Base-by-base conservation (phyloP, 2,797 vertebrate species). In the Ataeniobius toweri region DNA sequence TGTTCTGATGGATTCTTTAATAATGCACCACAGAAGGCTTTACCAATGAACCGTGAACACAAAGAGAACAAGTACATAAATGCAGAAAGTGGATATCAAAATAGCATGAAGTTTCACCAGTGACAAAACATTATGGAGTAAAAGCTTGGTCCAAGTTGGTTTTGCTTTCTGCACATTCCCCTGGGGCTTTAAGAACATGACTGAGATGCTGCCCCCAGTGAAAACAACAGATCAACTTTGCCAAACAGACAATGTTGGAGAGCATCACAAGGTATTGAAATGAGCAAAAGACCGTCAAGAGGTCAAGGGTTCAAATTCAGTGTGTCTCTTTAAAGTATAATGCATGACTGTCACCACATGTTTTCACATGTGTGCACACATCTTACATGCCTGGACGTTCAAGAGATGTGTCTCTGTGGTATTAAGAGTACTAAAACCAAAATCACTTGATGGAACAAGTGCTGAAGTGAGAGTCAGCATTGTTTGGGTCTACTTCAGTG, bases 391-490 rank as follows among this genome's bases (percentile, higher is more conserved):
- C 24, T 18, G 56, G 46, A 75, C 14, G 74, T 80, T 83, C 58
- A 13, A 13, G 59, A 24, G 71, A 46, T 72, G 39, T 1, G 53
- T 78, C 51, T 75, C 76, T 22, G 70, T 22, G 71, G 70, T 36
- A 85, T 81, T 78, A 80, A 85, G 89, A 84, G 85, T 80, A 86
- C 85, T 85, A 88, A 91, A 89, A 92, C 89, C 59, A 73, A 86
- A 85, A 83, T 63, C 68, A 24, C 55, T 82, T 59, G 73, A 87
- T 56, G 24, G 80, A 73, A 72, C 41, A 63, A 69, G 81, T 26
- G 56, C 76, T 76, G 80, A 80, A 80, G 83, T 85, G 79, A 76
- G 86, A 83, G 41, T 80, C 20, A 26, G 77, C 59, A 18, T 79
- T 80, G 79, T 84, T 78, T 79, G 81, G 75, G 76, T 81, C 80